phyloP scores from a whole-genome alignment of 2,888 invertebrate genomes.

The Chymomyza amoena region DNA sequence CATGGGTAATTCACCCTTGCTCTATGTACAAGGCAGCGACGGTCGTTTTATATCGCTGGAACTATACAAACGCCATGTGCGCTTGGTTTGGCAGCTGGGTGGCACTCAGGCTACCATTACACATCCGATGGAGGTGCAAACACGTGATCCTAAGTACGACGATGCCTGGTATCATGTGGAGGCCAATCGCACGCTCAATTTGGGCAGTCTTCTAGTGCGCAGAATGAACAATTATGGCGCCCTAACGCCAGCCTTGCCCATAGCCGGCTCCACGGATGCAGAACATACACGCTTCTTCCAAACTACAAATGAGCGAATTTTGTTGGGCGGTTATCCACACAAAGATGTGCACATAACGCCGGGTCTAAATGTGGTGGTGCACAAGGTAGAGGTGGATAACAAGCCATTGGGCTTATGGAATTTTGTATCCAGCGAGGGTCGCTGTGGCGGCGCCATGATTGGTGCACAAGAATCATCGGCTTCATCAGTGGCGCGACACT shows the following conservation, averaged over 20 bases:
- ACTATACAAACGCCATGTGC: slow-evolving; percentile 84
- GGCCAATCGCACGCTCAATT: slow-evolving; percentile 84
- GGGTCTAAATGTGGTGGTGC: slow-evolving; percentile 88
- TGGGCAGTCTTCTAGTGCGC: slow-evolving; percentile 85
- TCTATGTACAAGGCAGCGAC: slow-evolving; percentile 83
- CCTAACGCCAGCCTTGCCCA: slow-evolving; percentile 79
- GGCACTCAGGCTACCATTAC: slow-evolving; percentile 84
- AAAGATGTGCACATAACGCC: slow-evolving; percentile 79
- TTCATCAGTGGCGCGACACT: slow-evolving; percentile 80
- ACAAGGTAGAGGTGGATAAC: slow-evolving; percentile 88
- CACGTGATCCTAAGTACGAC: slow-evolving; percentile 84
- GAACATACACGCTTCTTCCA: slow-evolving; percentile 83
- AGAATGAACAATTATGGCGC: slow-evolving; percentile 79
- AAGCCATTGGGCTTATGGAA: slow-evolving; percentile 92
- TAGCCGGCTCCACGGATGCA: slow-evolving; percentile 79
- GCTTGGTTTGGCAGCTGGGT: slow-evolving; percentile 89
- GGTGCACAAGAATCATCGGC: slow-evolving; percentile 80
- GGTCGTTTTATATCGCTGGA: slow-evolving; percentile 87
- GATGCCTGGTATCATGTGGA: slow-evolving; percentile 88
- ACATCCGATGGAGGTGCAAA: slow-evolving; percentile 84
- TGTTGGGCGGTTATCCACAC: slow-evolving; percentile 81
- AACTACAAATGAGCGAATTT: slow-evolving; percentile 78
- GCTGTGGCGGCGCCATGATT: slow-evolving; percentile 88
- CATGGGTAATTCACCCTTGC: slow-evolving; percentile 84
- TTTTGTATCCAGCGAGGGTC: slow-evolving; percentile 84